Base-by-base conservation (phyloP, 2,113 vertebrate species). In the Ia io region DNA sequence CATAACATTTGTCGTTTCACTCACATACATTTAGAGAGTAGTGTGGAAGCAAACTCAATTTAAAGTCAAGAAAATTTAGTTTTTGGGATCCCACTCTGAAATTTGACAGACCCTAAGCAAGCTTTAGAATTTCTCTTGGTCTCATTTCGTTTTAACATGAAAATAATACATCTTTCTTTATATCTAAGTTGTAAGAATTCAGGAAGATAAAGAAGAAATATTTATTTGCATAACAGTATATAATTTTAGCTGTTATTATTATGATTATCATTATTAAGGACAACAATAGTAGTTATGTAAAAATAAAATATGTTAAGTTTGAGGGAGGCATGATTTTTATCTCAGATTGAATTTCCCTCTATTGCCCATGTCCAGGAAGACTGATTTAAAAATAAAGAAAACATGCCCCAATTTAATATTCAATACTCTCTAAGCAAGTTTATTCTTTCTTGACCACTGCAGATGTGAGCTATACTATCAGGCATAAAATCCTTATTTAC, bases 251-350 rank as follows among this genome's bases (percentile, higher is more conserved):
- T 51, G 53, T 49, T 42, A 63, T 6, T 44, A 47, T 65, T 17
- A 76, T 28, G 1, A 71, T 65, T 32, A 51, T 40, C 18, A 25
- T 9, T 30, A 35, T 37, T 51, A 93, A 63, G 12, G 67, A 32
- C 32, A 61, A 67, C 9, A 77, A n/a, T 6, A 25, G 30, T 8
- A 44, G 10, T 12, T 73, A 35, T 1, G 17, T 40, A 67, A 82
- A 88, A 95, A 69, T 90, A 78, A 96, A 88, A 47, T 47, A 59
- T 3, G 7, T 65, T 13, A 82, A 59, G 25, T 9, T 84, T 95
- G 70, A 22, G 1, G 4, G 49, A 91, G 32, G 56, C 11, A 91
- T 14, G 25, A 35, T 59, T 51, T 92, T 25, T 69, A 37, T 42
- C 44, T 84, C 17, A 84, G 44, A 69, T 0, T 79, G 30, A 74